Conservation (phyloP, 2,797 vertebrate genomes). For the Cossypha polioptera region DNA sequence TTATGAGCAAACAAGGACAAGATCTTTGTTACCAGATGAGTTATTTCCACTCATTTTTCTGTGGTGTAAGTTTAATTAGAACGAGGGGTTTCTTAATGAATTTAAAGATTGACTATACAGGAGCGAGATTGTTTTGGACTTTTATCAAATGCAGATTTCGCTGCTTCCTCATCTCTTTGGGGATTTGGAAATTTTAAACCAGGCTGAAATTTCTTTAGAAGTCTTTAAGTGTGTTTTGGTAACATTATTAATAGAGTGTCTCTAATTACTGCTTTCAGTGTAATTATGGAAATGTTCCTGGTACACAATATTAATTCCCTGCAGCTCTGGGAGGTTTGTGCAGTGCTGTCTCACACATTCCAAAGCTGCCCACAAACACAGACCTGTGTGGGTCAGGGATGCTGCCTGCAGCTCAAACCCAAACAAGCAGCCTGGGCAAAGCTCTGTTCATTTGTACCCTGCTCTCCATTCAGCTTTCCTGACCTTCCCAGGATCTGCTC, state of each 20-base stretch:
- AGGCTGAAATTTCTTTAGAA: constrained; percentile 53
- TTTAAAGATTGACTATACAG: background rate
- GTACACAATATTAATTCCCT: background rate
- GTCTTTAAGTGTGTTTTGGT: constrained; percentile 37
- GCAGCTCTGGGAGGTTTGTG: background rate
- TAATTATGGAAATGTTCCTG: constrained; percentile 34
- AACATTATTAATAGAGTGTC: constrained; percentile 56
- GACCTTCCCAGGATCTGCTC: background rate
- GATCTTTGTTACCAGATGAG: background rate
- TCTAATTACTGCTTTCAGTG: constrained; percentile 50
- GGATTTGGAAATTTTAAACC: constrained; percentile 30
- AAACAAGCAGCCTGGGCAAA: no score
- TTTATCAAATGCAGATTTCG: constrained; percentile 30
- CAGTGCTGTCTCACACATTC: background rate
- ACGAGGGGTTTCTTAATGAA: background rate
- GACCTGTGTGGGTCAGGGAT: background rate
- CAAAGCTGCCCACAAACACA: background rate
- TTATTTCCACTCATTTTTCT: background rate
- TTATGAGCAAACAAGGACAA: background rate
- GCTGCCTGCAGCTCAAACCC: background rate
- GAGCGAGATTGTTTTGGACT: background rate
- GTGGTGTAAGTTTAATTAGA: constrained; percentile 2
- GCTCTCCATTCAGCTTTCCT: background rate
- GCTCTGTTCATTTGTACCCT: background rate
- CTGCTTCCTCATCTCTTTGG: constrained; percentile 5